Percentiles rank a stretch among this genome's conserved stretches.
Conservation (phyloP, 2,113 vertebrate genomes). For the Loxodonta africana region DNA sequence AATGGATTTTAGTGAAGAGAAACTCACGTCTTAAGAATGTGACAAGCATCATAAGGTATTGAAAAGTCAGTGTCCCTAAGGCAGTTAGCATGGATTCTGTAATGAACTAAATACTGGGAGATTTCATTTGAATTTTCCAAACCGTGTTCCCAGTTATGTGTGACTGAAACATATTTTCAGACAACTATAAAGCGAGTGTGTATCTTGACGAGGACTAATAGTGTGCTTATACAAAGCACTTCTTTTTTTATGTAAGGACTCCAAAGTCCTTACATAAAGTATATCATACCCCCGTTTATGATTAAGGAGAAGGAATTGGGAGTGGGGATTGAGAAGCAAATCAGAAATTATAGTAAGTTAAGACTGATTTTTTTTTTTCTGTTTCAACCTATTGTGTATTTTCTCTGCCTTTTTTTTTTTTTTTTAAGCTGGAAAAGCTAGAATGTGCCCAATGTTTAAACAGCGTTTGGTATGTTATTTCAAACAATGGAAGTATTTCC, state of each 20-base stretch:
- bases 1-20: constrained; percentile 72
- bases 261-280: background rate
- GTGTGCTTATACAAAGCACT: background rate
- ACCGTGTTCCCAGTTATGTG: constrained; percentile 79
- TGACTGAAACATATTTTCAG: constrained; percentile 78
- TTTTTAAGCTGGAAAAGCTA: constrained; percentile 43
- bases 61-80: constrained; percentile 64
- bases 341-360: background rate
- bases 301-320: background rate
- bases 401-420: background rate
- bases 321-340: background rate
- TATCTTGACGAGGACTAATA: constrained; percentile 59
- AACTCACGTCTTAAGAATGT: constrained; percentile 72
- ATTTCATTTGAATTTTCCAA: constrained; percentile 87
- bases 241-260: background rate
- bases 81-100: constrained; percentile 69
- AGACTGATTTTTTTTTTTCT: background rate
- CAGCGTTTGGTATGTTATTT: constrained; percentile 57
- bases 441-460: constrained; percentile 15
- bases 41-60: constrained; percentile 70
- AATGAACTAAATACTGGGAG: constrained; percentile 83
- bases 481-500: constrained; percentile 43
- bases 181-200: constrained; percentile 69
- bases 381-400: constrained; percentile 33
- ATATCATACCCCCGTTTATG: background rate